A percentile compares a stretch with the other conserved stretches of the same genome.
phyloP scores from a whole-genome alignment of 2,113 vertebrate genomes.

The Heteronetta atricapilla region DNA sequence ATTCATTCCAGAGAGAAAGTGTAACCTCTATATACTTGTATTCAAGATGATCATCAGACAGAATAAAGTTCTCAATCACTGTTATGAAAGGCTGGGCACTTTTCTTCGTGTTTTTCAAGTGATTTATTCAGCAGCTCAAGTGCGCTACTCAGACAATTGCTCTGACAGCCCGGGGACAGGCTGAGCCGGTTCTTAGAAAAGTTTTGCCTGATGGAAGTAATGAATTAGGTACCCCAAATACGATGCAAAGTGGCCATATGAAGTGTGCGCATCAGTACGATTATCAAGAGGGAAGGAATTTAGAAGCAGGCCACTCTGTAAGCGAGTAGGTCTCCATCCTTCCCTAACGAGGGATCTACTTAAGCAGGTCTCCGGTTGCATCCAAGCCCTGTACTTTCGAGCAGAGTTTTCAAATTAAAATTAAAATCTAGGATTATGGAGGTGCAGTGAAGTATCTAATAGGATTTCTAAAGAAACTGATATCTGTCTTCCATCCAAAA shows the following conservation, averaged over 20 bases:
- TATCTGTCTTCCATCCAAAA: background rate
- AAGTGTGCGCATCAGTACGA: fast-evolving
- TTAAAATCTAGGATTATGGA: background rate
- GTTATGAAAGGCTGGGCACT: background rate
- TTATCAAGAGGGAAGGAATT: background rate
- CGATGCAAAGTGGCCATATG: background rate
- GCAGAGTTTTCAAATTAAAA: background rate
- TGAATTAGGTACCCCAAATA: background rate
- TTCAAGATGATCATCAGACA: background rate
- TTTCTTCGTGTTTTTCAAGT: background rate
- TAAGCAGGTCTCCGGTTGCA: fast-evolving
- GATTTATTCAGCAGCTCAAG: background rate
- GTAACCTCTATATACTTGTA: background rate
- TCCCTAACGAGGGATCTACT: background rate
- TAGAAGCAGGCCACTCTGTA: background rate
- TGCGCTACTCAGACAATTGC: background rate
- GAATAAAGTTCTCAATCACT: background rate
- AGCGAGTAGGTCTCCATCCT: background rate
- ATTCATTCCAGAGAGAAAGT: background rate
- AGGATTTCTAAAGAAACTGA: background rate
- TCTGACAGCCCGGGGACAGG: background rate
- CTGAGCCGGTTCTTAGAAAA: background rate
- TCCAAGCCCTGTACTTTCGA: background rate
- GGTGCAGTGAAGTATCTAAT: background rate
- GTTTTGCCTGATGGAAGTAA: background rate